These are phyloP conservation scores for Omphaloscelis lunosa DNA, from an alignment of 2,888 invertebrate genomes.

Conservation along the genomic window DNA sequence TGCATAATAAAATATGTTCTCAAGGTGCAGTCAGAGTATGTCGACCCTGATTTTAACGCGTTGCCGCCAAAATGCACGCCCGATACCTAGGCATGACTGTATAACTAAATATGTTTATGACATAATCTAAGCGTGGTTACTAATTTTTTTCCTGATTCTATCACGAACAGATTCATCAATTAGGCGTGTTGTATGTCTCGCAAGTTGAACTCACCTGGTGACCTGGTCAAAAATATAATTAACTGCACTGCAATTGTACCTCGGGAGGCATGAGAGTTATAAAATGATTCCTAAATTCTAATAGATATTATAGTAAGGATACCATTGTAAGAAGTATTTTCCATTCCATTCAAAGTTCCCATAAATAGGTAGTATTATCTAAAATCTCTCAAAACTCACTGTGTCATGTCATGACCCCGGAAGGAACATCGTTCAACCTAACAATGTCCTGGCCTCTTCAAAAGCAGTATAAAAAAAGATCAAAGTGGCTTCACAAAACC, in stretches of 20 bases:
- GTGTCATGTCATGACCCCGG: conserved; percentile 1
- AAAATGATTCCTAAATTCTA: neutral
- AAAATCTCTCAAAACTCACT: neutral
- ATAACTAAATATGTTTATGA: conserved; percentile 4
- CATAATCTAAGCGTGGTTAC: neutral
- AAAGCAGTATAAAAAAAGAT: conserved; percentile 43
- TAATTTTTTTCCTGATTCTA: no score
- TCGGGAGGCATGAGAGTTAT: no score
- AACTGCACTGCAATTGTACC: no score
- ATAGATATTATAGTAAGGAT: no score
- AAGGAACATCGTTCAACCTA: conserved; percentile 5
- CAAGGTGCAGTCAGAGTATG: conserved; percentile 14
- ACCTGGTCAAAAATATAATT: no score
- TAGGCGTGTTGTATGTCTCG: no score
- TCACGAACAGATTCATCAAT: neutral
- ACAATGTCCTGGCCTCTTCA: conserved; percentile 15
- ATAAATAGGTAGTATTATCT: no score
- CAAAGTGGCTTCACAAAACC: conserved; percentile 48
- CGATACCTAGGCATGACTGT: neutral
- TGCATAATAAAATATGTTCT: neutral
- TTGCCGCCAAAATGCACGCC: conserved; percentile 28
- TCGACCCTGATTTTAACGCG: conserved; percentile 27
- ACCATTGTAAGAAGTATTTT: neutral
- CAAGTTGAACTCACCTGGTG: no score
- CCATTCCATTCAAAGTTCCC: neutral